phyloP scores from a whole-genome alignment of 1,140 invertebrate genomes.

The Sitodiplosis mosellana region DNA sequence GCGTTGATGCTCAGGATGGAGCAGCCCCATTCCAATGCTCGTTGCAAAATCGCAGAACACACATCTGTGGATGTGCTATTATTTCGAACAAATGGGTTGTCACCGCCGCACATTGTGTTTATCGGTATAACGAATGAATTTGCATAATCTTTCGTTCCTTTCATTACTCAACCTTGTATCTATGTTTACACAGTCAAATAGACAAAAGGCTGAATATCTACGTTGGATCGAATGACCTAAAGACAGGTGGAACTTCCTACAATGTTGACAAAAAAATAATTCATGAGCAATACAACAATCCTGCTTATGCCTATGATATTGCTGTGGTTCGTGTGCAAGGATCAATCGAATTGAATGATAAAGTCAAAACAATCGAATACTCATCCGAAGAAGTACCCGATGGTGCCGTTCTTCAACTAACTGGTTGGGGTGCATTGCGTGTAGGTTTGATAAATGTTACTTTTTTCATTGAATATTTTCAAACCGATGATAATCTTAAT shows the following conservation, averaged over 20 bases:
- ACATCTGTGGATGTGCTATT: conserved; percentile 28
- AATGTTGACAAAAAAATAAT: conserved; percentile 22
- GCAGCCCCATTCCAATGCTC: conserved; percentile 27
- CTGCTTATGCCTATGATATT: conserved; percentile 29
- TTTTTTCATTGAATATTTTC: conserved; percentile 1
- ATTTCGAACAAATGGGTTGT: conserved; percentile 19
- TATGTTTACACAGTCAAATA: conserved; percentile 1
- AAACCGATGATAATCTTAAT: not conserved
- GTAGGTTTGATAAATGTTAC: conserved; percentile 8
- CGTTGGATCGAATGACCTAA: conserved; percentile 29
- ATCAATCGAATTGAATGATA: conserved; percentile 26
- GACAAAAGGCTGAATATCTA: conserved; percentile 23
- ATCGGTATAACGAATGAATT: conserved; percentile 8
- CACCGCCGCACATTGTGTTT: conserved; percentile 27
- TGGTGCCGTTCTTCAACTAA: conserved; percentile 24
- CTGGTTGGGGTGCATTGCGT: conserved; percentile 33
- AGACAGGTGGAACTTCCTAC: conserved; percentile 27
- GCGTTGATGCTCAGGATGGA: conserved; percentile 18
- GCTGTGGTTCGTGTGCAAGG: conserved; percentile 27
- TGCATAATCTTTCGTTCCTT: not conserved
- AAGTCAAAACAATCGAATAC: conserved; percentile 23
- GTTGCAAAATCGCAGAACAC: conserved; percentile 19
- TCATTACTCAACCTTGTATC: not conserved
- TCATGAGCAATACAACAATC: conserved; percentile 27
- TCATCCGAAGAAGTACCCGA: conserved; percentile 17